Evolutionary conservation across 2,797 vertebrate species (phyloP).

Genomic region (Poeciliopsis infans): DNA sequence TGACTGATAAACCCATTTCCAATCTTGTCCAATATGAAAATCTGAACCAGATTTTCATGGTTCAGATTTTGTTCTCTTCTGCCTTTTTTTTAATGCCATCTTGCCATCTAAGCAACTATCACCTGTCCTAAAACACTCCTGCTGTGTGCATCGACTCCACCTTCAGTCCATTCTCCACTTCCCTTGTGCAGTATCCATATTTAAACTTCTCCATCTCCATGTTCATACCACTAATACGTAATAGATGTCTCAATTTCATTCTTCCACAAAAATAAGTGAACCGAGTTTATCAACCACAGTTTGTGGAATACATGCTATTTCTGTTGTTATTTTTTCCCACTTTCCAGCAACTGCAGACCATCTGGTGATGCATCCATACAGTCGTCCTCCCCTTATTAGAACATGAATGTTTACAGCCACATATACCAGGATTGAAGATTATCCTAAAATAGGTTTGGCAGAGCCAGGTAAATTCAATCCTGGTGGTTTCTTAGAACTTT

Average conservation of each 20-base stretch:
- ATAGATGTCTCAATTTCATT: background rate
- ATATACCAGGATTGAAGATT: background rate
- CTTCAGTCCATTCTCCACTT: background rate
- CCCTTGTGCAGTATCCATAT: background rate
- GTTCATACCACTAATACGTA: background rate
- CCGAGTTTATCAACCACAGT: background rate
- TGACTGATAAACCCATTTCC: background rate
- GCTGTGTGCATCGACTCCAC: background rate
- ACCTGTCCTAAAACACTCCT: background rate
- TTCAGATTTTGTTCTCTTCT: background rate
- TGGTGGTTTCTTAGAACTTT: slow-evolving; percentile 33
- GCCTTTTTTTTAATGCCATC: background rate
- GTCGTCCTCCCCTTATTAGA: background rate
- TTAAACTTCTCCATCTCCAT: background rate
- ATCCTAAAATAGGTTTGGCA: slow-evolving; percentile 28
- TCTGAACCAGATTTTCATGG: background rate
- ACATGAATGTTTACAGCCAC: background rate
- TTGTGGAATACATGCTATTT: background rate
- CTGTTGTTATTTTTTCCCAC: background rate
- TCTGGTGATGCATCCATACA: background rate
- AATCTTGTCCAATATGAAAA: background rate
- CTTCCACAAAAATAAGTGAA: background rate
- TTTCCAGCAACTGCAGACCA: background rate
- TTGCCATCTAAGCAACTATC: background rate
- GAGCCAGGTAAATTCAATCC: slow-evolving; percentile 34